Percentiles rank a stretch among this genome's conserved stretches.
phyloP scores from a whole-genome alignment of 2,797 vertebrate genomes.

The Varecia variegata region DNA sequence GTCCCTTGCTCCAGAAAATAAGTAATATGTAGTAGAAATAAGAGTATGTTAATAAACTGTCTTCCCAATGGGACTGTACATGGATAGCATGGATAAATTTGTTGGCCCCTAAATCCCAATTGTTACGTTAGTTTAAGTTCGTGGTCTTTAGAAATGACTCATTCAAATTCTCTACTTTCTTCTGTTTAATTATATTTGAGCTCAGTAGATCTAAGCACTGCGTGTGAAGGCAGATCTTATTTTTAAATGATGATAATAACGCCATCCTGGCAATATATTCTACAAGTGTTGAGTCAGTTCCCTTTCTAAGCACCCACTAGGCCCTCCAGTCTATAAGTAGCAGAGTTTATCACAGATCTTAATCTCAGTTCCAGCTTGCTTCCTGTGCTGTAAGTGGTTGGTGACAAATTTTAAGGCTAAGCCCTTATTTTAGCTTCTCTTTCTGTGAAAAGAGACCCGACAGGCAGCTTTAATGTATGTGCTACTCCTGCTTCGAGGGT shows the following conservation, averaged over 20 bases:
- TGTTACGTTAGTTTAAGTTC: background rate
- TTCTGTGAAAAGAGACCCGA: constrained; percentile 37
- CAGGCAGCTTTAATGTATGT: background rate
- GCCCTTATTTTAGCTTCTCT: constrained; percentile 44
- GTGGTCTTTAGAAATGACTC: background rate
- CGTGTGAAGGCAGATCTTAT: background rate
- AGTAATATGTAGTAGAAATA: background rate
- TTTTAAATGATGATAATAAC: background rate
- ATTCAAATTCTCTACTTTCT: background rate
- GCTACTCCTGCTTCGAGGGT: background rate
- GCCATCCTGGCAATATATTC: background rate
- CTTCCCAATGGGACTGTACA: background rate
- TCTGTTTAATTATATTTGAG: background rate
- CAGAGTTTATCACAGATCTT: background rate
- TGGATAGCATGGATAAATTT: background rate
- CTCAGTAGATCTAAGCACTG: background rate
- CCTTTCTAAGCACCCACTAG: background rate
- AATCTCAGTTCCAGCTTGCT: background rate
- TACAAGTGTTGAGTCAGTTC: background rate
- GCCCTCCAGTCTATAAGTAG: background rate
- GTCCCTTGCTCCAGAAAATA: background rate
- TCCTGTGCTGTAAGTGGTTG: background rate
- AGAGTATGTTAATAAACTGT: background rate
- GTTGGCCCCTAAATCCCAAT: background rate
- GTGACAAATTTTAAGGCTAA: background rate